Conservation (phyloP, 2,113 vertebrate species). For the Oncorhynchus gorbuscha region DNA sequence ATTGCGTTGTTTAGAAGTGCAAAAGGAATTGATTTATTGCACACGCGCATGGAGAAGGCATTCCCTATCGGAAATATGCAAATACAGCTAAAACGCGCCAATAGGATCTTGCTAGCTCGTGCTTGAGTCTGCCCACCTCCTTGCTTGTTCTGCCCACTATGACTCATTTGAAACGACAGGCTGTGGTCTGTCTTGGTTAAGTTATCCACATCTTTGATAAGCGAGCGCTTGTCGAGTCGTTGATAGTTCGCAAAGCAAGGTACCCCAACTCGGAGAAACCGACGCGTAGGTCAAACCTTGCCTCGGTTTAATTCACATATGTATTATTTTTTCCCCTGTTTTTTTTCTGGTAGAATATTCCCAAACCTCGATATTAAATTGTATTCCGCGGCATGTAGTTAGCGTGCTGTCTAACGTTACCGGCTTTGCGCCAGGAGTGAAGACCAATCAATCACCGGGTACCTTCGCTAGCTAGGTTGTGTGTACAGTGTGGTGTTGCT, state of each 20-base stretch:
- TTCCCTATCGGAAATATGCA: too few species aligned
- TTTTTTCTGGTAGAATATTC: constrained; percentile 2
- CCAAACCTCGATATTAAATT: not conserved
- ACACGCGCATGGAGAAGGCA: too few species aligned
- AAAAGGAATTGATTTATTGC: too few species aligned
- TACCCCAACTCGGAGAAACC: not conserved
- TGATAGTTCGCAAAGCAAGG: not conserved
- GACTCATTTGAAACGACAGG: too few species aligned
- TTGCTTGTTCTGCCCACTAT: too few species aligned
- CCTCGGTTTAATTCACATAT: not conserved
- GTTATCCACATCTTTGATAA: too few species aligned
- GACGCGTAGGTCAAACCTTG: not conserved
- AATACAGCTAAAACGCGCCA: too few species aligned
- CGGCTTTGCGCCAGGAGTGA: constrained; percentile 33
- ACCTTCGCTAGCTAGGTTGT: constrained; percentile 30
- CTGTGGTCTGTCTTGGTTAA: too few species aligned
- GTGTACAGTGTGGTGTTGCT: constrained; percentile 35
- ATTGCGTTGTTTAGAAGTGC: too few species aligned
- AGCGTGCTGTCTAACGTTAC: constrained; percentile 10
- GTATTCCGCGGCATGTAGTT: constrained; percentile 23
- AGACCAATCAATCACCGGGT: constrained; percentile 48
- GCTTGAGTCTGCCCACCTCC: too few species aligned
- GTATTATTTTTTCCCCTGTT: not conserved
- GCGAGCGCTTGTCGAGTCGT: constrained; percentile 32
- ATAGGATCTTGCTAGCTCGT: too few species aligned